Conservation (phyloP, 37 sponge, comb jelly and placozoan genomes). For the Beroe forskalii region DNA sequence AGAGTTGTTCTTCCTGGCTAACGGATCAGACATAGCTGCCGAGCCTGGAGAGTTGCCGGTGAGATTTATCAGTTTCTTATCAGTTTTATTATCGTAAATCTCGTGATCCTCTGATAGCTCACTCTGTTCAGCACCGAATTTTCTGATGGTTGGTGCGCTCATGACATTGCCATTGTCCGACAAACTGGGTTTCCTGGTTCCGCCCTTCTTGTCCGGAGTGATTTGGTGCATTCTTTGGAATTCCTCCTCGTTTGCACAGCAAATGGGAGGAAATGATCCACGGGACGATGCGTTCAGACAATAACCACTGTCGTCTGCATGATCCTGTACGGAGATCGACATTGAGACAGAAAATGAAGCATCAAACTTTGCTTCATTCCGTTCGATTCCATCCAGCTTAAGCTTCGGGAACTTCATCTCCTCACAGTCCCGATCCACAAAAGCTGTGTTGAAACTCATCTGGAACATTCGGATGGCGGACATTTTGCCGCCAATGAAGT, state of each 20-base stretch:
- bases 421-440: constrained; percentile 66
- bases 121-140: not conserved
- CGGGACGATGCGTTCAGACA: not conserved
- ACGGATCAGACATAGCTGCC: constrained; percentile 32
- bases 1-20: not conserved
- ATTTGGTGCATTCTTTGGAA: not conserved
- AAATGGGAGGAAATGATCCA: constrained; percentile 11
- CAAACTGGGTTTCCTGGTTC: no score
- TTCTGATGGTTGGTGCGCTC: no score
- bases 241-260: constrained; percentile 13
- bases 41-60: constrained; percentile 5
- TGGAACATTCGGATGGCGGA: constrained; percentile 84
- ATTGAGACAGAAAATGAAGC: not conserved
- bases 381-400: constrained; percentile 1
- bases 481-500: constrained; percentile 67
- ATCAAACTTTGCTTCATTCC: constrained; percentile 27
- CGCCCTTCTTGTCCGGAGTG: constrained; percentile 32
- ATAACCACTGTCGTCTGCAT: not conserved
- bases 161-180: no score
- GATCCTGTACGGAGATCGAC: not conserved
- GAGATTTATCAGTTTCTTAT: not conserved
- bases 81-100: not conserved
- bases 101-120: not conserved
- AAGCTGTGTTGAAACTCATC: constrained; percentile 84
- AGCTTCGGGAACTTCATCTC: constrained; percentile 53